Percentiles rank a stretch among this genome's conserved stretches.
Evolutionary conservation across 2,113 vertebrate genomes (phyloP).

Genomic region (Tursiops truncatus): DNA sequence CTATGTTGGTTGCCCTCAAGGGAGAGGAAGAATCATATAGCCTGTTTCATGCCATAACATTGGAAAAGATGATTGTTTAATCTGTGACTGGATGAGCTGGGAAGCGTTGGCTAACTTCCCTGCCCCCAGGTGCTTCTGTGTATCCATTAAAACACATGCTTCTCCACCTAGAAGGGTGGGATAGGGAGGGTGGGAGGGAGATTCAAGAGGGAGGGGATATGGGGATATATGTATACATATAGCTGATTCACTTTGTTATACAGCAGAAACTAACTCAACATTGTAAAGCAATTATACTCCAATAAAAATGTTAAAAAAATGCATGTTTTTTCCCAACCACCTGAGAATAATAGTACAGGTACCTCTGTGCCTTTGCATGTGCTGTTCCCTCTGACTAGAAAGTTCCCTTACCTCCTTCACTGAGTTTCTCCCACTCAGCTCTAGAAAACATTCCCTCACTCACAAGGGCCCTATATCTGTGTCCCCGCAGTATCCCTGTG

Average conservation of each 20-base stretch:
- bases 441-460: background rate
- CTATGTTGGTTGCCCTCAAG: background rate
- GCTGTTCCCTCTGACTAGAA: background rate
- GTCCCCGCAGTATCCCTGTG: background rate
- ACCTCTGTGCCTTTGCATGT: background rate
- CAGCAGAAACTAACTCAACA: no score
- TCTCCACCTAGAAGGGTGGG: background rate
- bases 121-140: background rate
- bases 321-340: background rate
- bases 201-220: no score
- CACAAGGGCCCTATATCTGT: background rate
- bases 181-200: no score
- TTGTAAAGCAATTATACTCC: no score
- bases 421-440: background rate
- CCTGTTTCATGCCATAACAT: background rate
- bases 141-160: background rate
- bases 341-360: background rate
- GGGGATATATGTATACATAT: no score
- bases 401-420: background rate
- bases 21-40: background rate
- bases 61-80: background rate
- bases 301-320: background rate
- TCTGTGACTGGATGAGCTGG: background rate
- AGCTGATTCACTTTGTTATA: no score
- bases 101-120: background rate